Conservation (phyloP, 1,140 invertebrate genomes). For the Acromyrmex heyeri region DNA sequence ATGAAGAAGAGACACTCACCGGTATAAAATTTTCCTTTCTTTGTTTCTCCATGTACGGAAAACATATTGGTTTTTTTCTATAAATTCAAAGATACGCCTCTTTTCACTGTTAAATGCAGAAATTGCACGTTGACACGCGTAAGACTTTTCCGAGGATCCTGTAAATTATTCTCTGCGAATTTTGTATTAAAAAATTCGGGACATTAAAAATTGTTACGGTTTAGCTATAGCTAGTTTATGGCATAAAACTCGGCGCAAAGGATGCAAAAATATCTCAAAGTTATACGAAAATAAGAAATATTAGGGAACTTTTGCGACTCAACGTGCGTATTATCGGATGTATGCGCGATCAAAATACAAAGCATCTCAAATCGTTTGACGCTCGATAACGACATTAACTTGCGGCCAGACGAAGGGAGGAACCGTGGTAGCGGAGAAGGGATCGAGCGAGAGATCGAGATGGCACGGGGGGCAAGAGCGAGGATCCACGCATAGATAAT, state of each 20-base stretch:
- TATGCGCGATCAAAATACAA: slow-evolving; percentile 15
- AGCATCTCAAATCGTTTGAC: slow-evolving; percentile 47
- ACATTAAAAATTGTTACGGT: not conserved
- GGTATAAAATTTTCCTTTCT: slow-evolving; percentile 11
- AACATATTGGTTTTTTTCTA: not conserved
- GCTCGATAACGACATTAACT: slow-evolving; percentile 12
- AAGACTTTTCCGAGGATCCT: not conserved
- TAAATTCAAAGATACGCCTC: not conserved
- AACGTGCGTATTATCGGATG: not conserved
- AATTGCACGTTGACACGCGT: not conserved
- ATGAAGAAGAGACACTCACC: not conserved
- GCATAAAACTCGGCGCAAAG: not conserved
- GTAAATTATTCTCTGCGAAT: not conserved
- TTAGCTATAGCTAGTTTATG: not conserved
- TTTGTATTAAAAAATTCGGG: not conserved
- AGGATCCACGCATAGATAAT: slow-evolving; percentile 46
- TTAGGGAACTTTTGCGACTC: not conserved
- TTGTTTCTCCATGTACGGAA: slow-evolving; percentile 3
- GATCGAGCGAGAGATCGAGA: slow-evolving; percentile 72
- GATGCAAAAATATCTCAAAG: not conserved
- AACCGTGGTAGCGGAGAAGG: slow-evolving; percentile 50
- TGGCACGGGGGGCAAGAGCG: slow-evolving; percentile 57
- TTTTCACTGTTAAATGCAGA: not conserved
- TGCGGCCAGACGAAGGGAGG: slow-evolving; percentile 28
- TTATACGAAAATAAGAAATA: not conserved